Evolutionary conservation across 2,888 invertebrate genomes (phyloP).

Genomic region (Colostygia pectinataria): DNA sequence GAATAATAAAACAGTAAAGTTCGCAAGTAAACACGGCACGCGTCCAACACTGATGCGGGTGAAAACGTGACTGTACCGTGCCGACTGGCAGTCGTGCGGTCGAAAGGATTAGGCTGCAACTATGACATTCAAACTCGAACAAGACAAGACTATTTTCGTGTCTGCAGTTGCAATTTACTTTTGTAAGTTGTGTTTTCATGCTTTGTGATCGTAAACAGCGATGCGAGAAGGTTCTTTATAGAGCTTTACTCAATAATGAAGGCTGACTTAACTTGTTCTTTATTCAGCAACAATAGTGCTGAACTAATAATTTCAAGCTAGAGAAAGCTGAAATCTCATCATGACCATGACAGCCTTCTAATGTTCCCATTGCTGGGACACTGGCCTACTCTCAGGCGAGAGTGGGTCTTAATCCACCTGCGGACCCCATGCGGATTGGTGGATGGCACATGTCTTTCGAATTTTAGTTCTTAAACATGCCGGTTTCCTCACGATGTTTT

Average conservation of each 20-base stretch:
- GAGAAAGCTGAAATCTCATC: conserved; percentile 8
- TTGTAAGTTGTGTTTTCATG: conserved; percentile 9
- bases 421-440: no score
- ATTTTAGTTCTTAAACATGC: no score
- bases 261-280: background rate
- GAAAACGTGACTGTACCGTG: conserved; percentile 57
- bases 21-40: conserved; percentile 36
- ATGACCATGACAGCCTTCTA: no score
- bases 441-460: no score
- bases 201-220: conserved; percentile 9
- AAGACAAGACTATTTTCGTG: conserved; percentile 16
- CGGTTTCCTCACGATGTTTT: no score
- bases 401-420: no score
- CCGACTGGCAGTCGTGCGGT: conserved; percentile 37
- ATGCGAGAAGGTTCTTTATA: conserved; percentile 1
- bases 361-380: no score
- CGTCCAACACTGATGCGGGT: conserved; percentile 57
- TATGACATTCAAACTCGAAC: conserved; percentile 36
- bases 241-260: background rate
- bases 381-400: no score
- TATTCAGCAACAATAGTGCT: background rate
- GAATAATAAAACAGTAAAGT: conserved; percentile 16
- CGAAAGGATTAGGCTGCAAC: conserved; percentile 46
- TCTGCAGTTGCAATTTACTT: conserved; percentile 1
- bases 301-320: background rate